Evolutionary conservation across 2,113 vertebrate species (phyloP), one percentile per base, ranked within the genome.

Genomic region (Tretioscincus oriximinensis): DNA sequence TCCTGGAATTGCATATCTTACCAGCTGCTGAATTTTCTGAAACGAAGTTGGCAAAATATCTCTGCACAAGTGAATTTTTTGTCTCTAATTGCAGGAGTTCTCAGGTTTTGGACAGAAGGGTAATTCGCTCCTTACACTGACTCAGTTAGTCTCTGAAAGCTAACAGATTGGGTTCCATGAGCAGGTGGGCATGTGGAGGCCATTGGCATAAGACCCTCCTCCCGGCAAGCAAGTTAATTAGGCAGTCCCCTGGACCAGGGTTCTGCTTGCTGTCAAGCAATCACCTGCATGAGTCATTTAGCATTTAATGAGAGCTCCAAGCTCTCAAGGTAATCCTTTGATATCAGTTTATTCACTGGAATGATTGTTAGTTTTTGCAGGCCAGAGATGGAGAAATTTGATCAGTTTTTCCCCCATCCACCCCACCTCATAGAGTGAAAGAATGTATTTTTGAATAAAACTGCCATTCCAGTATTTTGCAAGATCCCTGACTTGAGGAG

Each of bases 281-380:
- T 63, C 31, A 74, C 71, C 71, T 68, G 75, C 77, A 60, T 71
- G 80, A 74, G 63, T 84, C 70, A 31, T 80, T 83, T 41, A 10
- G 70, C 72, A 81, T 71, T 76, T 70, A 74, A 68, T 65, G 70
- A 81, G 67, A 74, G 76, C 66, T 7, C 26, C 60, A 63, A 64
- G 45, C 58, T 77, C 81, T 76, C 74, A 22, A 77, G 81, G 75
- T 77, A 24, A 71, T 71, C 21, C 63, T 68, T 76, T 68, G 28
- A 54, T 70, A 0, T 54, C 72, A 14, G 74, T 68, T 90, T 9
- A 72, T 77, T 71, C 58, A 74, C 22, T 21, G n/a, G 85, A 0
- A 31, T 61, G 73, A 1, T 68, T 68, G 61, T 68, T 35, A 72
- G 84, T 41, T 10, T 79, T 60, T 0, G 2, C 0, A 80, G 67